Evolutionary conservation across 2,797 vertebrate genomes (phyloP).

Genomic region (Novumbra hubbsi): DNA sequence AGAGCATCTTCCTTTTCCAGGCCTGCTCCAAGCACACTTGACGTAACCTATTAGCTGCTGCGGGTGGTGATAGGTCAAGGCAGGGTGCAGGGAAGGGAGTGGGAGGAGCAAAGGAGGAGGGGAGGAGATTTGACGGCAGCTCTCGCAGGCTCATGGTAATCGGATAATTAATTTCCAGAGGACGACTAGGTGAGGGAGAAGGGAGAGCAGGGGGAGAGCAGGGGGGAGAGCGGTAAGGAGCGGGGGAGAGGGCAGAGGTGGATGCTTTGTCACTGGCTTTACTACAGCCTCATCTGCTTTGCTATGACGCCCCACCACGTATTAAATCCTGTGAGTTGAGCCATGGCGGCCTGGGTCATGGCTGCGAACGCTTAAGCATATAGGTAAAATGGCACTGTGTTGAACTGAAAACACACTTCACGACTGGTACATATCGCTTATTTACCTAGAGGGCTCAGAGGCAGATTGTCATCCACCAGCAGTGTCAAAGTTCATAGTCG

Average conservation of each 20-base stretch:
- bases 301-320: background rate
- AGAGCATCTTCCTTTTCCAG: background rate
- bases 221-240: background rate
- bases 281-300: background rate
- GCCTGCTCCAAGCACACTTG: background rate
- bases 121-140: background rate
- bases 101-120: background rate
- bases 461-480: no score
- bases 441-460: no score
- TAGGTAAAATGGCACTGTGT: no score
- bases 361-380: no score
- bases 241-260: background rate
- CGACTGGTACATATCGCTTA: no score
- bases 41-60: conserved; percentile 16
- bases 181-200: background rate
- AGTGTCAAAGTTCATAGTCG: background rate
- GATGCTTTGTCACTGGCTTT: conserved; percentile 2
- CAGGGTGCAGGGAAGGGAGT: background rate
- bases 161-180: conserved; percentile 63
- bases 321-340: conserved; percentile 6
- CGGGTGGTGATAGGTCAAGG: background rate
- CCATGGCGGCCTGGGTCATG: no score
- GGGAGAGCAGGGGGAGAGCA: background rate
- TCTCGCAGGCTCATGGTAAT: conserved; percentile 57
- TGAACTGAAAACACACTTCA: no score